phyloP scores from a whole-genome alignment of 1,140 invertebrate species.

The Venturia canescens region DNA sequence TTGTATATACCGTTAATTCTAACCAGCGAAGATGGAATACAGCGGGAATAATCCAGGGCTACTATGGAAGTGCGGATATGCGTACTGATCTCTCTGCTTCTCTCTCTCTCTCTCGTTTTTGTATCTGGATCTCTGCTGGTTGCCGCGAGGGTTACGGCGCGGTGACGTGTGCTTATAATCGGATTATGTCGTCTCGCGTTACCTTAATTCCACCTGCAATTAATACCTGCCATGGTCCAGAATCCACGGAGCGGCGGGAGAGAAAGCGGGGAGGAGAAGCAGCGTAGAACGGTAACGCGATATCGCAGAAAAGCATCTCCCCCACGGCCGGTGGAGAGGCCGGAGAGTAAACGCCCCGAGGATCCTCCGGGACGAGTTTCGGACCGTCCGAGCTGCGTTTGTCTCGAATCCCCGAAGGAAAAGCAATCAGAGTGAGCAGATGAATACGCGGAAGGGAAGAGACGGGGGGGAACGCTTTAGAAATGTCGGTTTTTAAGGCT shows the following conservation, averaged over 20 bases:
- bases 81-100: too few species aligned
- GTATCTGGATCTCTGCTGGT: background rate
- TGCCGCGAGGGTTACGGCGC: conserved; percentile 19
- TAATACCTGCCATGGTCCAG: conserved; percentile 53
- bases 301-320: conserved; percentile 53
- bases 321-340: background rate
- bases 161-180: conserved; percentile 56
- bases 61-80: background rate
- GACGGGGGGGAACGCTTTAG: background rate
- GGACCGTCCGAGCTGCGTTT: background rate
- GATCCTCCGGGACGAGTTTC: background rate
- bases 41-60: background rate
- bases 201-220: conserved; percentile 64
- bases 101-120: too few species aligned
- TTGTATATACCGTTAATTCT: conserved; percentile 12
- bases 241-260: background rate
- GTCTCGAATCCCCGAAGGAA: background rate
- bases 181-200: conserved; percentile 66
- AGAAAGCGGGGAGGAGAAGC: background rate
- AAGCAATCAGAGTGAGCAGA: conserved; percentile 24
- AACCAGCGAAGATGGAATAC: background rate
- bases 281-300: conserved; percentile 54
- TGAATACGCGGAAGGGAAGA: background rate
- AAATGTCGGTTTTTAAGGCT: background rate
- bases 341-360: conserved; percentile 3